Evolutionary conservation across 2,113 vertebrate species (phyloP), one percentile per base, ranked within the genome.

Genomic region (Labeo rohita): DNA sequence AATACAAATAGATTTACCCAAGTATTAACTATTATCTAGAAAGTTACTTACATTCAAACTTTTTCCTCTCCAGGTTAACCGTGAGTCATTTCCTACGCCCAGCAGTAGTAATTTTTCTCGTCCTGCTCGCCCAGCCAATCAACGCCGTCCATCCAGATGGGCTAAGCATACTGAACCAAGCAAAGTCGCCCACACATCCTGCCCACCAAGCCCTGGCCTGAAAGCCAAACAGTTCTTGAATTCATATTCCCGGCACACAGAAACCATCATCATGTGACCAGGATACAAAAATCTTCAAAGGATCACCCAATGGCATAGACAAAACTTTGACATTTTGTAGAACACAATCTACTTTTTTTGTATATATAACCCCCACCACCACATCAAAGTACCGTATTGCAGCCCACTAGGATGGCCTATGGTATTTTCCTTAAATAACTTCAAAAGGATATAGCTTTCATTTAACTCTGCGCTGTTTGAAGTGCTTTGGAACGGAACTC

Each of bases 141-240:
- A 96, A 76, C 95, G 98, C 39, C 95, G 96, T 39, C 98, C 98
- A 13, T 98, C 98, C 90, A 94, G 98, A 92, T 99, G 98, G 98
- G 97, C 98, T 11, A 92, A 92, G 36, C 91, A 92, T 72, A 94
- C 94, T 10, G 95, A 95, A 0, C 92, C 90, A 15, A 77, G 89
- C 70, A 89, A 84, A 84, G 92, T 92, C 83, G 56, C 92, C 0
- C 92, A 91, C 8, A 77, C 92, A 87, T 93, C 91, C 86, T 89
- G 85, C 39, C 87, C 91, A 6, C 87, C 90, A 3, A 93, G 94
- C 87, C 96, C 94, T 0, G 90, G 92, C 0, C 79, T 80, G 43
- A 94, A 94, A 88, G 94, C 49, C 68, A 87, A 86, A 79, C 91
- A 89, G 54, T 74, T 88, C 76, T 92, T 82, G 43, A 68, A 93